phyloP scores from a whole-genome alignment of 1,140 invertebrate genomes.

The Drosophila ananassae region DNA sequence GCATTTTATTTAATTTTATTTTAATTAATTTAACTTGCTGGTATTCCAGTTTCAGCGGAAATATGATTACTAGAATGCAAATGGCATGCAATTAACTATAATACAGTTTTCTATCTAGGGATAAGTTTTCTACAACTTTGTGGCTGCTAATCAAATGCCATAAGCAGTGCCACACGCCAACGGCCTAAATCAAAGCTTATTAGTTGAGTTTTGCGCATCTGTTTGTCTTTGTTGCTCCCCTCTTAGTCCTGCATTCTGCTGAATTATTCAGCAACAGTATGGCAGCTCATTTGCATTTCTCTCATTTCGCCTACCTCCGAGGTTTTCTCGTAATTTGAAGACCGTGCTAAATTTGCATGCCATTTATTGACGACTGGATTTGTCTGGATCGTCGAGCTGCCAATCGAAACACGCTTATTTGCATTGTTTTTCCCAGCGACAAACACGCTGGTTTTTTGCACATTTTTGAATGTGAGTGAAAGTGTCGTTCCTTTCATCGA shows the following conservation, averaged over 20 bases:
- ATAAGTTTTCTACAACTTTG: conserved; percentile 33
- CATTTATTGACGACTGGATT: conserved; percentile 65
- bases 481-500: conserved; percentile 12
- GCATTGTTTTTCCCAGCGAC: conserved; percentile 44
- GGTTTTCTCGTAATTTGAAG: conserved; percentile 24
- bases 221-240: conserved; percentile 50
- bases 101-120: conserved; percentile 22
- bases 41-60: conserved; percentile 11
- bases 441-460: conserved; percentile 1
- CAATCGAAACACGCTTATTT: conserved; percentile 59
- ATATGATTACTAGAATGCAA: conserved; percentile 16
- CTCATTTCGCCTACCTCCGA: conserved; percentile 58
- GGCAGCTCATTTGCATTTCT: conserved; percentile 67
- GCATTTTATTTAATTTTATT: conserved; percentile 51
- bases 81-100: conserved; percentile 25
- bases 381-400: conserved; percentile 44
- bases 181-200: conserved; percentile 73
- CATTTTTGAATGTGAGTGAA: conserved; percentile 24
- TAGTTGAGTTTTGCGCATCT: conserved; percentile 51
- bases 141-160: conserved; percentile 50
- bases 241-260: conserved; percentile 50
- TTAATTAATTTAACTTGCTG: conserved; percentile 42
- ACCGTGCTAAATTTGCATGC: conserved; percentile 58
- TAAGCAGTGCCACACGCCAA: conserved; percentile 66
- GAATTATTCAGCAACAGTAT: conserved; percentile 68